Percentiles rank a stretch among this genome's conserved stretches.
Evolutionary conservation across 1,140 invertebrate species (phyloP).

Genomic region (Scaptomyza graminum): DNA sequence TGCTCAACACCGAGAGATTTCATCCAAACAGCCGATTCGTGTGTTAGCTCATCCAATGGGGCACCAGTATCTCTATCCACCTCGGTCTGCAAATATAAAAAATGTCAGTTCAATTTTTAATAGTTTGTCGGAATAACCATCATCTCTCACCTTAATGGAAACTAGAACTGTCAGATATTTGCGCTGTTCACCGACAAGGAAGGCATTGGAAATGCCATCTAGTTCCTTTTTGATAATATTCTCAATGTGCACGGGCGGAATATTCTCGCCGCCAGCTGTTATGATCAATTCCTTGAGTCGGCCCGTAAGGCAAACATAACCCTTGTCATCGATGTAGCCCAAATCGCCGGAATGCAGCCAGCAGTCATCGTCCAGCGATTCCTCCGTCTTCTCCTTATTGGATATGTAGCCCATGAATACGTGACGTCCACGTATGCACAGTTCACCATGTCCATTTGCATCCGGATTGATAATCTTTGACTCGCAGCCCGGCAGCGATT

Average conservation of each 20-base stretch:
- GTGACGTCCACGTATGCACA: conserved; percentile 91
- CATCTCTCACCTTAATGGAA: conserved; percentile 89
- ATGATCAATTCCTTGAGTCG: conserved; percentile 95
- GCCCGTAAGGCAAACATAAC: conserved; percentile 93
- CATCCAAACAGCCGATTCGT: conserved; percentile 89
- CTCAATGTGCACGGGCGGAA: conserved; percentile 94
- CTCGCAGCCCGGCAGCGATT: conserved; percentile 87
- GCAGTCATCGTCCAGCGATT: conserved; percentile 87
- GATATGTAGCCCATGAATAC: conserved; percentile 96
- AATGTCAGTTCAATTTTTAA: too few species aligned
- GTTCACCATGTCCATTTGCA: conserved; percentile 91
- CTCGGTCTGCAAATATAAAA: conserved; percentile 59
- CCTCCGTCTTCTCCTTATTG: conserved; percentile 90
- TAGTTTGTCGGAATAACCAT: background rate
- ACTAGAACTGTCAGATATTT: conserved; percentile 94
- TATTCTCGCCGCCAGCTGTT: conserved; percentile 96
- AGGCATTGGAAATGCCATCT: conserved; percentile 91
- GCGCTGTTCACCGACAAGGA: conserved; percentile 93
- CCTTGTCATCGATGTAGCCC: conserved; percentile 90
- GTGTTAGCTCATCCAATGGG: conserved; percentile 89
- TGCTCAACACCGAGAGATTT: conserved; percentile 88
- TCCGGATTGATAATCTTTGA: conserved; percentile 90
- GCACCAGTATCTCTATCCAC: conserved; percentile 87
- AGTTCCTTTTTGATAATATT: conserved; percentile 91
- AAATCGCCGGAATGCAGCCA: conserved; percentile 94